A percentile compares a stretch with the other conserved stretches of the same genome.
These are phyloP conservation scores for Drosophila tripunctata DNA, from an alignment of 2,888 invertebrate genomes.

Conservation along the genomic window DNA sequence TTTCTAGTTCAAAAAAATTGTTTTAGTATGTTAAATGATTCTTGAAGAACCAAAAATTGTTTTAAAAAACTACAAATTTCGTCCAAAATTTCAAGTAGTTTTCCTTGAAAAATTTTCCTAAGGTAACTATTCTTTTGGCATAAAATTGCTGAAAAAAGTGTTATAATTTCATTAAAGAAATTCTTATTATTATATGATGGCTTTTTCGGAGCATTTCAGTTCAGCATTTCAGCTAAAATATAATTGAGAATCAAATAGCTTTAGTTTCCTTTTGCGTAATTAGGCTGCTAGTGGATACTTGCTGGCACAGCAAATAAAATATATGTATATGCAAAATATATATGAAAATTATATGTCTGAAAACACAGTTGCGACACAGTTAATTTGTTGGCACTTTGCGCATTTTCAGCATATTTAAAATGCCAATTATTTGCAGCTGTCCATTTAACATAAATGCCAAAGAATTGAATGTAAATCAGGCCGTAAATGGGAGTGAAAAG, in stretches of 20 bases:
- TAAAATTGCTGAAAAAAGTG: too few relatives aligned
- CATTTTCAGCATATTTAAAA: slow-evolving; percentile 73
- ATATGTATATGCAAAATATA: too few relatives aligned
- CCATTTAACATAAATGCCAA: slow-evolving; percentile 56
- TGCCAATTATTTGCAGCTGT: slow-evolving; percentile 72
- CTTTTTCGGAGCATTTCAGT: slow-evolving; percentile 3
- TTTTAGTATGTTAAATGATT: too few relatives aligned
- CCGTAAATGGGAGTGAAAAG: slow-evolving; percentile 12
- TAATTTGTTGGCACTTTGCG: slow-evolving; percentile 69
- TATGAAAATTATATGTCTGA: slow-evolving; percentile 19
- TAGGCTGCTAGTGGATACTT: slow-evolving; percentile 22
- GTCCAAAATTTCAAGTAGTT: too few relatives aligned
- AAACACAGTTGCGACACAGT: slow-evolving; percentile 43
- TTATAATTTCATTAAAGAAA: neutral
- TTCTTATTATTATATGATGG: neutral
- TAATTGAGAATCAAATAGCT: neutral
- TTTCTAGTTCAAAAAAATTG: too few relatives aligned
- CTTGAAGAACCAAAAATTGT: too few relatives aligned
- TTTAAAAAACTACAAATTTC: too few relatives aligned
- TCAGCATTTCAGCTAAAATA: neutral
- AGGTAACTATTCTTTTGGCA: too few relatives aligned
- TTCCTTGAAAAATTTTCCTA: too few relatives aligned
- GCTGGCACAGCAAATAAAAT: slow-evolving; percentile 18
- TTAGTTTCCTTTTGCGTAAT: slow-evolving; percentile 27
- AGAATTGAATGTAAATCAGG: slow-evolving; percentile 20